Conservation (phyloP, 1,140 invertebrate genomes). For the Ceratina japonica region DNA sequence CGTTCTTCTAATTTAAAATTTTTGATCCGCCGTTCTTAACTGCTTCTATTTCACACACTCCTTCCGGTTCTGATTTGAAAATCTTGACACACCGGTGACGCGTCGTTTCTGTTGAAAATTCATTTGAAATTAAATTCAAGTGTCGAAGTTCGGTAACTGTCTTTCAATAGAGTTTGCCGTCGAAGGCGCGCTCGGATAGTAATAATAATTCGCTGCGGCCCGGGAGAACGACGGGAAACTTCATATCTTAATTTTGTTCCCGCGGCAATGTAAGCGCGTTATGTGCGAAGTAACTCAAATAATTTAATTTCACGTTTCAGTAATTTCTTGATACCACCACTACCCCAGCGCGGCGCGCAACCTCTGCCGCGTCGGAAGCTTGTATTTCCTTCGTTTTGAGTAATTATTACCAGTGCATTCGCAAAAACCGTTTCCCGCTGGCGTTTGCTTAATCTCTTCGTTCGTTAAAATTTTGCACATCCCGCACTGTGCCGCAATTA, state of each 20-base stretch:
- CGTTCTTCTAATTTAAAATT: too few species aligned
- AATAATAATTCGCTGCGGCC: conserved; percentile 13
- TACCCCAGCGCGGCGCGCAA: conserved; percentile 3
- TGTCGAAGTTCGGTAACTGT: too few species aligned
- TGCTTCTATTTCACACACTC: too few species aligned
- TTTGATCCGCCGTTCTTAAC: too few species aligned
- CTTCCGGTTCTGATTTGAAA: too few species aligned
- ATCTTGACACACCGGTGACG: too few species aligned
- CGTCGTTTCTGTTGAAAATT: too few species aligned
- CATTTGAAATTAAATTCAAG: too few species aligned
- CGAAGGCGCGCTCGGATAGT: not conserved
- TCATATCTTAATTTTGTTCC: conserved; percentile 26
- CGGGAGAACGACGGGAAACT: not conserved
- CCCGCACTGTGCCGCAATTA: not conserved
- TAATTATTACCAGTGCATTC: conserved; percentile 13
- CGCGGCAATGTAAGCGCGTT: conserved; percentile 23
- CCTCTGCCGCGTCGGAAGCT: not conserved
- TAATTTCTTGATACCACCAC: conserved; percentile 34
- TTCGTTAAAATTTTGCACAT: not conserved
- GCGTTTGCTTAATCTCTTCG: not conserved
- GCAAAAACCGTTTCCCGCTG: not conserved
- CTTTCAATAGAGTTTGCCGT: not conserved
- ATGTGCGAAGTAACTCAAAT: conserved; percentile 38
- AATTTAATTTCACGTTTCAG: conserved; percentile 41
- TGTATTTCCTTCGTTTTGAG: conserved; percentile 3